phyloP scores from a whole-genome alignment of 2,888 invertebrate species.

The Chrysodeixis includens region DNA sequence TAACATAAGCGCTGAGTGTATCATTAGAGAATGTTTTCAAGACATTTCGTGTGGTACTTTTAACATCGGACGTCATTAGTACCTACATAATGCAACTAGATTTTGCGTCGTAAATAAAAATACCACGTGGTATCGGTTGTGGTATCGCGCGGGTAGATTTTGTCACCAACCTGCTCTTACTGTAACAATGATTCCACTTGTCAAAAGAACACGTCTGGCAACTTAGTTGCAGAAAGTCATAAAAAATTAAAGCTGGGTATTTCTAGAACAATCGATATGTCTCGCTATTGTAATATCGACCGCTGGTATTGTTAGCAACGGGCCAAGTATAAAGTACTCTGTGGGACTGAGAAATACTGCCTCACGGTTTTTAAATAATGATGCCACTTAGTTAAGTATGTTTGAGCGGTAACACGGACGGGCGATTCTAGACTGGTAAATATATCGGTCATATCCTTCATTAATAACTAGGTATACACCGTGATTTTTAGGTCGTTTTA shows the following conservation, averaged over 20 bases:
- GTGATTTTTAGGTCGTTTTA: too few relatives aligned
- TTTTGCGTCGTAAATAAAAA: neutral
- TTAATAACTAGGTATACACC: too few relatives aligned
- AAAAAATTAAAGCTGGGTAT: neutral
- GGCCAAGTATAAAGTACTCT: too few relatives aligned
- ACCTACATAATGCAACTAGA: neutral
- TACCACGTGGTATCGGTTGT: neutral
- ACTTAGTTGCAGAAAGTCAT: neutral
- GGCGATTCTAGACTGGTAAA: too few relatives aligned
- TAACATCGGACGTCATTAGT: neutral
- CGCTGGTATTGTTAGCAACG: neutral
- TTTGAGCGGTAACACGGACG: too few relatives aligned
- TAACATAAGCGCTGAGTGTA: slow-evolving; percentile 2
- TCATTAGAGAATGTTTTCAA: slow-evolving; percentile 2
- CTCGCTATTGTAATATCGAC: neutral
- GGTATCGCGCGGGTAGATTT: neutral
- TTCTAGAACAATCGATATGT: neutral
- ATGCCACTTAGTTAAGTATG: too few relatives aligned
- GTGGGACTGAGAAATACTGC: neutral
- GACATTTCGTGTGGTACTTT: neutral
- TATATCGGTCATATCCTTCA: too few relatives aligned
- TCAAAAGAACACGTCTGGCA: neutral
- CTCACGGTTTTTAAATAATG: neutral
- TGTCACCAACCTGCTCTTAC: neutral
- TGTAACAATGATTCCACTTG: neutral